Evolutionary conservation across 1,140 invertebrate genomes (phyloP), one percentile per base, ranked within the genome.

Genomic region (Philopotamus ludificatus): DNA sequence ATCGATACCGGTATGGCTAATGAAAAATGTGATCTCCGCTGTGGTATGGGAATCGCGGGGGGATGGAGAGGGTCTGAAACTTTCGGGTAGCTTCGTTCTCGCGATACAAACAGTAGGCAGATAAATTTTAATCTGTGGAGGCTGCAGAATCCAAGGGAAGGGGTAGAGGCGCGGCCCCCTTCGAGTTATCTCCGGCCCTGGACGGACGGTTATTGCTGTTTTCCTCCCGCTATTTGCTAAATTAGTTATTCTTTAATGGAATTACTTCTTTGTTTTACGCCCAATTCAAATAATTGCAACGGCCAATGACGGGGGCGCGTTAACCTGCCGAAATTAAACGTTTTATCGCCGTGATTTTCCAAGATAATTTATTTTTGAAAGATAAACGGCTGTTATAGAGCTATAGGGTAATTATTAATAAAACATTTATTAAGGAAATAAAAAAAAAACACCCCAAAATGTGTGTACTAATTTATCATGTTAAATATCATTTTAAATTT

Each of bases 231-330:
- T 63, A 63, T 63, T 63, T 45, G 61, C 61, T 63, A 63, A 63
- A 63, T 63, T 63, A 63, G 61, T 63, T 55, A 63, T 63, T 63
- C 61, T 63, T 63, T 63, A 63, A 63, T 63, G 61, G 61, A 63
- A 54, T 63, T 55, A 55, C 50, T 63, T 63, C 41, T 55, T 34
- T 63, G 49, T 54, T 25, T 62, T 63, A 21, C 59, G 44, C 15
- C 23, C 20, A 49, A 8, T 63, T 41, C 61, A 23, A 54, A 55
- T 53, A 39, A 63, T 61, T 23, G 53, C 34, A 26, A 34, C 16
- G 58, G 49, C 18, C 28, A 55, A 55, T 55, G 51, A 55, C 39
- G 21, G 51, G 39, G 28, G 26, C 10, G 28, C 51, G 28, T 55
- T 55, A 55, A 55, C 22, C 23, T 39, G 51, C 20, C 25, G 10